Conservation (phyloP, 2,113 vertebrate genomes). For the Orcinus orca region DNA sequence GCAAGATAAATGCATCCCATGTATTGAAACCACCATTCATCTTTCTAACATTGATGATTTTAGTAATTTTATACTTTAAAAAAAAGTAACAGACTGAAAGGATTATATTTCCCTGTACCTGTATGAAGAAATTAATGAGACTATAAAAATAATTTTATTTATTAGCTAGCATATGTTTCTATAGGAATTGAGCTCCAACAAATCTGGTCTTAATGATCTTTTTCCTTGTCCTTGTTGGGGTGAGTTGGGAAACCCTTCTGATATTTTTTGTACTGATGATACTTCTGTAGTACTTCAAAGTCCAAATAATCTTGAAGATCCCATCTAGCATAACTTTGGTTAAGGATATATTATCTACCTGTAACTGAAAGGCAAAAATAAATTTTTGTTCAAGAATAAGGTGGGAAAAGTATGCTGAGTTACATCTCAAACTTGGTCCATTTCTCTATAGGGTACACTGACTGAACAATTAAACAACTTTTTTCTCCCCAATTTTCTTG, state of each 20-base stretch:
- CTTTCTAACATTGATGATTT: neutral
- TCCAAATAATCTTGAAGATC: neutral
- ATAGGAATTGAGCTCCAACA: neutral
- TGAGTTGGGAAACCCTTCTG: neutral
- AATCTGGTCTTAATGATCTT: neutral
- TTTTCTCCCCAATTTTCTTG: neutral
- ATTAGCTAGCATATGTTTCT: neutral
- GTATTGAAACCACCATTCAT: neutral
- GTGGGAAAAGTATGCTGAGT: neutral
- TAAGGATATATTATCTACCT: neutral
- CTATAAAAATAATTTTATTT: neutral
- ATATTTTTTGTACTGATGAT: neutral
- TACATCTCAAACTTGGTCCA: neutral
- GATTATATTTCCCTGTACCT: neutral
- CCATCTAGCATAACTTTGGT: neutral
- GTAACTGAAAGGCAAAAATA: neutral
- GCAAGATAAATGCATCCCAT: neutral
- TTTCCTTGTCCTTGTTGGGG: neutral
- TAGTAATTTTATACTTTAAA: neutral
- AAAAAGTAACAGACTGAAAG: neutral
- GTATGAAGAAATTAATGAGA: neutral
- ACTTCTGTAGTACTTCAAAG: constrained; percentile 4
- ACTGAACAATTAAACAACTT: neutral
- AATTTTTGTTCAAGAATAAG: neutral
- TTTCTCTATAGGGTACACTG: neutral